Conservation (phyloP, 2,113 vertebrate genomes). For the Synchiropus splendidus region DNA sequence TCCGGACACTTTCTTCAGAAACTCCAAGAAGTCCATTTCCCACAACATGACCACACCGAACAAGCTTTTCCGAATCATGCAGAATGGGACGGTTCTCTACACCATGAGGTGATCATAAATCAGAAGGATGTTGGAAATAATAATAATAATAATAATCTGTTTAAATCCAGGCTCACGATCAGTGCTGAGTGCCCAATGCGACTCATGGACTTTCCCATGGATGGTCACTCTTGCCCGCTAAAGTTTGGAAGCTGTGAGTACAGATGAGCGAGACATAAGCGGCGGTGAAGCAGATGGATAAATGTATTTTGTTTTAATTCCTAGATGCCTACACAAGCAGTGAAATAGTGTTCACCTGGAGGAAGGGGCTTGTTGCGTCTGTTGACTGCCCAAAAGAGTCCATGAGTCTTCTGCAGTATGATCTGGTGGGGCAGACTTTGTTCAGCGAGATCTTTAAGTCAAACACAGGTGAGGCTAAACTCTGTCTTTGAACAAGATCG, state of each 20-base stretch:
- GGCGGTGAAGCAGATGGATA: background rate
- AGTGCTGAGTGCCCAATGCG: constrained; percentile 70
- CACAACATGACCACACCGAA: constrained; percentile 75
- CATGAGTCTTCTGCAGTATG: constrained; percentile 72
- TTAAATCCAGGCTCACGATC: constrained; percentile 59
- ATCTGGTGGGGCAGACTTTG: constrained; percentile 64
- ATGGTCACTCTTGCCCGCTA: constrained; percentile 70
- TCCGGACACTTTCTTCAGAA: constrained; percentile 71
- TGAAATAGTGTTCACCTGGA: constrained; percentile 72
- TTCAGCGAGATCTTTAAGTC: constrained; percentile 59
- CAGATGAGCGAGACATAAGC: background rate
- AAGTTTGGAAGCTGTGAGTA: constrained; percentile 73
- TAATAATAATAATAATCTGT: too few species aligned
- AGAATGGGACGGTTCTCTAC: constrained; percentile 74
- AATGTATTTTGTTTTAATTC: constrained; percentile 3
- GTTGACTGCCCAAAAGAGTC: constrained; percentile 71
- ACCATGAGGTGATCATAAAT: constrained; percentile 67
- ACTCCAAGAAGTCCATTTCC: constrained; percentile 65
- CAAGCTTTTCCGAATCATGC: constrained; percentile 76
- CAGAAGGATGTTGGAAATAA: too few species aligned
- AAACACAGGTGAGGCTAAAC: constrained; percentile 63
- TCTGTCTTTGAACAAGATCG: background rate
- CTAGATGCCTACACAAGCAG: constrained; percentile 68
- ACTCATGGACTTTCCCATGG: constrained; percentile 72
- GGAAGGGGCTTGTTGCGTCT: constrained; percentile 59